Evolutionary conservation across 2,888 invertebrate species (phyloP).

Genomic region (Tenthredo mesomela): DNA sequence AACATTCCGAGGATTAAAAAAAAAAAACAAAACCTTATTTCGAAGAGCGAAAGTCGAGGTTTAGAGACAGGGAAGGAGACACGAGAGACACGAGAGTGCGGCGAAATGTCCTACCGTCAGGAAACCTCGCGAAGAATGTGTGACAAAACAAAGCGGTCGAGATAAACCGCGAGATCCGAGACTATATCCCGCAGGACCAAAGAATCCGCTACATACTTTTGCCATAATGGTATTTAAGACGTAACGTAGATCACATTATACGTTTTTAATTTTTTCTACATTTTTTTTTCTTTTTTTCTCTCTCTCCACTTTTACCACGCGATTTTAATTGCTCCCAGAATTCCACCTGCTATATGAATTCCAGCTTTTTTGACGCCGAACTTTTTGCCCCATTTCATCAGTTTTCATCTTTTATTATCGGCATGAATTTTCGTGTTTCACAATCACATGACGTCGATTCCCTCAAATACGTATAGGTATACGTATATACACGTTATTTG

Average conservation of each 20-base stretch:
- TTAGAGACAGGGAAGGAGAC: constrained; percentile 33
- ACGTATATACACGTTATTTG: too few species aligned
- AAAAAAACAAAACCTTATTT: neutral
- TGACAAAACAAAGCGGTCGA: constrained; percentile 58
- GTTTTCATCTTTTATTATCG: neutral
- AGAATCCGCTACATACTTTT: constrained; percentile 1
- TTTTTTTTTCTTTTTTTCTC: neutral
- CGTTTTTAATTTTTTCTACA: neutral
- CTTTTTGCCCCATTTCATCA: neutral
- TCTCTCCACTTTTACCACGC: neutral
- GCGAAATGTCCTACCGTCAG: constrained; percentile 64
- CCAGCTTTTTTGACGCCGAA: neutral
- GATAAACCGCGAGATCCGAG: constrained; percentile 19
- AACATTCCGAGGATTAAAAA: constrained; percentile 29
- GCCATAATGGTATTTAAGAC: constrained; percentile 25
- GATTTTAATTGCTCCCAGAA: neutral
- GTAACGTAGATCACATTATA: neutral
- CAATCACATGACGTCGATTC: too few species aligned
- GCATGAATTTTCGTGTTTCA: too few species aligned
- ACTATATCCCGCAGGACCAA: neutral
- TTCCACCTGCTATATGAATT: neutral
- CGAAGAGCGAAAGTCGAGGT: constrained; percentile 8
- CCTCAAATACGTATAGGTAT: too few species aligned
- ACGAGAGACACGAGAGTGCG: constrained; percentile 25
- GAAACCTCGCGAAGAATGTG: constrained; percentile 60